Conservation (phyloP, 92 coral and sea anemone genomes). For the Micromussa lordhowensis region DNA sequence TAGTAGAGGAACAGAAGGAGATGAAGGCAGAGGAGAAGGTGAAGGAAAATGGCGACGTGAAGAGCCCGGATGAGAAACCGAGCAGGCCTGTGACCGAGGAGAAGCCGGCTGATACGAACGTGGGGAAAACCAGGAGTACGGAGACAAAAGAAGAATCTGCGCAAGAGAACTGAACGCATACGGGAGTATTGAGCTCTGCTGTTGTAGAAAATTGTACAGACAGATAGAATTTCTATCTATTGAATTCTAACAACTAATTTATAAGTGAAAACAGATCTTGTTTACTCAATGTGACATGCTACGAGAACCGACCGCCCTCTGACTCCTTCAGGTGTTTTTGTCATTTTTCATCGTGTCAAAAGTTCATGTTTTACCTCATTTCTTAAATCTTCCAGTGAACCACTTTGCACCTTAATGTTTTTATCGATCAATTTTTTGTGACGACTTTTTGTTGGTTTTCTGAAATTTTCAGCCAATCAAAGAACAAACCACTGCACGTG, state of each 20-base stretch:
- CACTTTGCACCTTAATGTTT: not conserved
- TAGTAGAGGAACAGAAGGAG: constrained; percentile 34
- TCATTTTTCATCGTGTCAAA: not conserved
- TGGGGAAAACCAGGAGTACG: not conserved
- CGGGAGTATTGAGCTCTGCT: not conserved
- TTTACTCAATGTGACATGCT: constrained; percentile 1
- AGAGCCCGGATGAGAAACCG: constrained; percentile 38
- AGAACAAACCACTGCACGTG: not conserved
- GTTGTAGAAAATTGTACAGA: constrained; percentile 48
- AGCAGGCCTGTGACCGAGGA: constrained; percentile 41
- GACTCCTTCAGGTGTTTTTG: not conserved
- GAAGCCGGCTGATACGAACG: constrained; percentile 20
- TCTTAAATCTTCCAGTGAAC: not conserved
- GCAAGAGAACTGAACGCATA: not conserved
- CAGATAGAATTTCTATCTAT: constrained; percentile 18
- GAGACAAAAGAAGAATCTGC: not conserved
- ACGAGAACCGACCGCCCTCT: not conserved
- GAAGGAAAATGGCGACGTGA: constrained; percentile 41
- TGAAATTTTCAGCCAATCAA: not conserved
- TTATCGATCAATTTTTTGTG: not conserved
- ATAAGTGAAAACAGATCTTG: constrained; percentile 35
- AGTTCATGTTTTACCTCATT: not conserved
- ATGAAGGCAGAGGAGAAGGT: constrained; percentile 32
- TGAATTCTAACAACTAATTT: constrained; percentile 42
- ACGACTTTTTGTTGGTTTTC: not conserved